phyloP scores from a whole-genome alignment of 53 echinoderm and acorn worm genomes.

The Temnopleurus reevesii region DNA sequence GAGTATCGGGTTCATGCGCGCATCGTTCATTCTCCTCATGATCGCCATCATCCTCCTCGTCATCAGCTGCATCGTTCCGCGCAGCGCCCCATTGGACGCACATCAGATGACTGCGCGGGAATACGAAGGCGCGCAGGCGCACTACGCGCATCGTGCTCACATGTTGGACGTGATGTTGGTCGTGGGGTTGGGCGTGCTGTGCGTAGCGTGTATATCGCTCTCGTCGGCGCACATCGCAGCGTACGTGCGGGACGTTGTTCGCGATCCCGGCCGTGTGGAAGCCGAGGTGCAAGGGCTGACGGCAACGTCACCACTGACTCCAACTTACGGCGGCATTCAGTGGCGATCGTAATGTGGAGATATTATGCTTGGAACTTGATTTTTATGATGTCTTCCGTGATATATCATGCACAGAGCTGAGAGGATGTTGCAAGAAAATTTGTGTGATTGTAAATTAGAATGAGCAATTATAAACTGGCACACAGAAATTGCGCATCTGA shows the following conservation, averaged over 20 bases:
- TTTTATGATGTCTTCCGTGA: too few species aligned
- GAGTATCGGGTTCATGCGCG: background rate
- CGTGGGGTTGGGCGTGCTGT: slow-evolving; percentile 33
- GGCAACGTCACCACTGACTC: background rate
- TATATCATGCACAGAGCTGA: too few species aligned
- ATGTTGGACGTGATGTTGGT: slow-evolving; percentile 1
- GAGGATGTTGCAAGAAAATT: too few species aligned
- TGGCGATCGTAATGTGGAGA: background rate
- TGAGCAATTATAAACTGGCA: too few species aligned
- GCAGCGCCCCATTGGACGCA: slow-evolving; percentile 22
- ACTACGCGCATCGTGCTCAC: background rate
- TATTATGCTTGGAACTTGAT: too few species aligned
- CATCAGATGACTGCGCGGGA: slow-evolving; percentile 20
- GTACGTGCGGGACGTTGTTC: background rate
- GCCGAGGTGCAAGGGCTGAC: background rate
- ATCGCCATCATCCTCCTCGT: slow-evolving; percentile 15
- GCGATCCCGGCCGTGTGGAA: background rate
- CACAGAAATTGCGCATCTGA: too few species aligned
- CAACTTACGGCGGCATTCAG: background rate
- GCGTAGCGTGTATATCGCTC: slow-evolving; percentile 16
- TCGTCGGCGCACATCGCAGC: background rate
- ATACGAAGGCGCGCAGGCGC: slow-evolving; percentile 39
- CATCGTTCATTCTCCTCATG: background rate
- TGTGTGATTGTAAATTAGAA: too few species aligned
- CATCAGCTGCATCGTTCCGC: slow-evolving; percentile 23